A percentile compares a stretch with the other conserved stretches of the same genome.
Evolutionary conservation across 23 tunicate species (phyloP).

Genomic region (Phallusia fumigata): DNA sequence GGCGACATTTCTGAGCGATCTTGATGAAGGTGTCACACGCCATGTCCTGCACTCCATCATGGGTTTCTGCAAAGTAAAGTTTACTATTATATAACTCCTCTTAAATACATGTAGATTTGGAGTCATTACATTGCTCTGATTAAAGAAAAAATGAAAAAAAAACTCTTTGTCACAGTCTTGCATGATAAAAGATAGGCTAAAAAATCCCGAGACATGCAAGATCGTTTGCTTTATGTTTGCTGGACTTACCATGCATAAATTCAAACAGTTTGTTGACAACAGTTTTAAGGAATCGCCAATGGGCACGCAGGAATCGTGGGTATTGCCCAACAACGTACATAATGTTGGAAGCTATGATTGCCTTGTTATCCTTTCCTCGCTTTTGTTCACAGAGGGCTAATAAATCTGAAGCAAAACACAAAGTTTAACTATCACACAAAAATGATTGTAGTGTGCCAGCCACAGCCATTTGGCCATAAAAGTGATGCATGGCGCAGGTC

Average conservation of each 20-base stretch:
- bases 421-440: background rate
- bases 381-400: conserved; percentile 98
- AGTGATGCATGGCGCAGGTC: too few relatives aligned
- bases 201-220: too few relatives aligned
- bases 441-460: too few relatives aligned
- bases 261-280: conserved; percentile 99
- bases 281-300: conserved; percentile 98
- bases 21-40: conserved; percentile 99
- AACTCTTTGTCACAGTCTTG: too few relatives aligned
- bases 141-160: too few relatives aligned
- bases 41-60: conserved; percentile 99
- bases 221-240: too few relatives aligned
- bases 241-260: conserved; percentile 97
- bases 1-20: conserved; percentile 97
- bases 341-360: conserved; percentile 98
- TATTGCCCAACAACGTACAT: conserved; percentile 99
- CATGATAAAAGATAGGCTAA: too few relatives aligned
- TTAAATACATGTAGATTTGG: too few relatives aligned
- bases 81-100: too few relatives aligned
- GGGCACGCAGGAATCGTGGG: conserved; percentile 97
- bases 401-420: conserved; percentile 71
- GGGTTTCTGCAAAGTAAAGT: conserved; percentile 62
- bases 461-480: too few relatives aligned
- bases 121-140: too few relatives aligned
- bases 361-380: conserved; percentile 99